phyloP scores from a whole-genome alignment of 2,113 vertebrate species.

The Cromileptes altivelis region DNA sequence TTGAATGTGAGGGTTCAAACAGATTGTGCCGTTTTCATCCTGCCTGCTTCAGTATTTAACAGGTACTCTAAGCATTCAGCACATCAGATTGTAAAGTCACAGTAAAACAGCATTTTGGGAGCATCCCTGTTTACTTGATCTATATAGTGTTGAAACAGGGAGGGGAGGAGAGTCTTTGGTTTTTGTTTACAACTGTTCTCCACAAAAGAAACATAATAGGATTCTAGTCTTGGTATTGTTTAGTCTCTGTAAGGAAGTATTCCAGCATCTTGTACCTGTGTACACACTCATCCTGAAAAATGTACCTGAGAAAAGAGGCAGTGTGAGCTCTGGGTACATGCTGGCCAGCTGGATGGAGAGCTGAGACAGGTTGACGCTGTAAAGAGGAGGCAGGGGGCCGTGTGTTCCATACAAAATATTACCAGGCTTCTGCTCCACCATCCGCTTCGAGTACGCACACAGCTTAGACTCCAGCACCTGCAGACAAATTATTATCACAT shows the following conservation, averaged over 20 bases:
- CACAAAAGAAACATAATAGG: background rate
- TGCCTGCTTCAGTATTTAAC: background rate
- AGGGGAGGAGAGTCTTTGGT: background rate
- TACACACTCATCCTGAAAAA: background rate
- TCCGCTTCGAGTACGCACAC: slow-evolving; percentile 95
- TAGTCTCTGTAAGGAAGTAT: no score
- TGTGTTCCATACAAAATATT: slow-evolving; percentile 96
- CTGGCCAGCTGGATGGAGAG: slow-evolving; percentile 95
- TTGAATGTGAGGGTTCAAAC: background rate
- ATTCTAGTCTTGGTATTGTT: background rate
- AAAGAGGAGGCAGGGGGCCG: slow-evolving; percentile 93
- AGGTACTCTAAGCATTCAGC: background rate
- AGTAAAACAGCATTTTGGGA: background rate
- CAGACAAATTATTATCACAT: slow-evolving; percentile 6
- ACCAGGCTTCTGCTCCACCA: slow-evolving; percentile 93
- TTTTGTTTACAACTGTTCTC: slow-evolving; percentile 12
- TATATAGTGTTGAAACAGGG: background rate
- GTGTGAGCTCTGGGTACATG: slow-evolving; percentile 98
- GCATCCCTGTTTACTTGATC: no score
- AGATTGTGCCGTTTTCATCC: background rate
- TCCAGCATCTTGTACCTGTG: background rate
- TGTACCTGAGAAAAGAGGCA: slow-evolving; percentile 98
- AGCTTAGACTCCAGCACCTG: slow-evolving; percentile 97
- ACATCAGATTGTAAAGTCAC: background rate
- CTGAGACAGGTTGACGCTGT: slow-evolving; percentile 93